phyloP scores from a whole-genome alignment of 2,888 invertebrate species.

The Urechis unicinctus region DNA sequence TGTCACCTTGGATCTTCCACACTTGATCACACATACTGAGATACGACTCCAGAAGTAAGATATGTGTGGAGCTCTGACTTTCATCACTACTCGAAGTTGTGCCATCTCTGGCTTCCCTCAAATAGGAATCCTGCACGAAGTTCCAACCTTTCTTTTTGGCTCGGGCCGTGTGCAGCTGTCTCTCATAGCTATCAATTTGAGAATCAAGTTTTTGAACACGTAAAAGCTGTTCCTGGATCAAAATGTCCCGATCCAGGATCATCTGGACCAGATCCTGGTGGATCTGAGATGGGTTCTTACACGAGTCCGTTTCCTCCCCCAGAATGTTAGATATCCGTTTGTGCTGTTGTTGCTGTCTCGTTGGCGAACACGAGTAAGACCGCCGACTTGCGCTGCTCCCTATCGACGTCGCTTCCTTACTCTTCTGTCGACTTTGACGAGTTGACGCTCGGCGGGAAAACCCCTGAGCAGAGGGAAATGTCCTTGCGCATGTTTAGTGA shows the following conservation, averaged over 20 bases:
- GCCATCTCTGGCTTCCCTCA: too few relatives aligned
- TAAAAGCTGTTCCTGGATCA: slow-evolving; percentile 53
- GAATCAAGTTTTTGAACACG: slow-evolving; percentile 64
- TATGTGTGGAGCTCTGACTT: too few relatives aligned
- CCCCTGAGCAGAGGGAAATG: too few relatives aligned
- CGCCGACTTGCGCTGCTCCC: background rate
- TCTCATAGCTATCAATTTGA: slow-evolving; percentile 57
- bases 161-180: slow-evolving; percentile 8
- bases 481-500: too few relatives aligned
- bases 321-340: background rate
- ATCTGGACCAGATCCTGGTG: slow-evolving; percentile 48
- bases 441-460: too few relatives aligned
- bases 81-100: too few relatives aligned
- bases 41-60: too few relatives aligned
- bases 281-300: background rate
- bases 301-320: background rate
- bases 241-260: slow-evolving; percentile 60
- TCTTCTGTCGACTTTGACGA: too few relatives aligned
- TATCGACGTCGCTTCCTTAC: too few relatives aligned
- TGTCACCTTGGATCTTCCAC: too few relatives aligned
- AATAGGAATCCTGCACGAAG: slow-evolving; percentile 19
- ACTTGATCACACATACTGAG: too few relatives aligned
- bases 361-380: background rate
- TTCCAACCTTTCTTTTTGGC: slow-evolving; percentile 19
- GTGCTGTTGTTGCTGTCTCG: background rate